phyloP scores from a whole-genome alignment of 2,113 vertebrate genomes.

The Aspidoscelis tigris region DNA sequence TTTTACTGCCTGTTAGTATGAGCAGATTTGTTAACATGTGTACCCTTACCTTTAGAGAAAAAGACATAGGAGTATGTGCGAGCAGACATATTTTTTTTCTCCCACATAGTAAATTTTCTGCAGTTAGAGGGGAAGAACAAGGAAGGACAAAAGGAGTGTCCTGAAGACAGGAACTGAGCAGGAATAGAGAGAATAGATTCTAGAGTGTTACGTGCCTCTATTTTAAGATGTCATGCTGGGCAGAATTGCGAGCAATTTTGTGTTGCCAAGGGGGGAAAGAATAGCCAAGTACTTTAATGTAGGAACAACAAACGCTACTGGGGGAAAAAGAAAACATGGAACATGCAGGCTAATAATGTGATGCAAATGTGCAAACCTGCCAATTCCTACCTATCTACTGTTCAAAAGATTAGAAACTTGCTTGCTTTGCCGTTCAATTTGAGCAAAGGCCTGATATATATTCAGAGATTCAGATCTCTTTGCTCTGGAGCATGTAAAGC shows the following conservation, averaged over 20 bases:
- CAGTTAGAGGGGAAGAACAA: neutral
- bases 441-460: neutral
- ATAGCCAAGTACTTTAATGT: conserved; percentile 2
- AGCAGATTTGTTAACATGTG: neutral
- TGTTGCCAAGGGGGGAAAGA: neutral
- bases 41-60: too few species aligned
- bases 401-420: neutral
- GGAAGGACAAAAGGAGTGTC: neutral
- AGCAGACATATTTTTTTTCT: neutral
- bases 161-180: neutral
- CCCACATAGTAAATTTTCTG: neutral
- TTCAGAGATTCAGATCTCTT: conserved; percentile 1
- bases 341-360: neutral
- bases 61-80: neutral
- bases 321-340: neutral
- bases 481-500: neutral
- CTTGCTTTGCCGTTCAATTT: neutral
- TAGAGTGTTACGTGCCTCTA: neutral
- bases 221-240: conserved; percentile 20
- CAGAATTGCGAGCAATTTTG: conserved; percentile 27
- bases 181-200: neutral
- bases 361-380: neutral
- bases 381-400: neutral
- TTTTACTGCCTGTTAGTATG: neutral
- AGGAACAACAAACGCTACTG: neutral